Conservation (phyloP, 1,140 invertebrate genomes). For the Drosophila pseudoobscura region DNA sequence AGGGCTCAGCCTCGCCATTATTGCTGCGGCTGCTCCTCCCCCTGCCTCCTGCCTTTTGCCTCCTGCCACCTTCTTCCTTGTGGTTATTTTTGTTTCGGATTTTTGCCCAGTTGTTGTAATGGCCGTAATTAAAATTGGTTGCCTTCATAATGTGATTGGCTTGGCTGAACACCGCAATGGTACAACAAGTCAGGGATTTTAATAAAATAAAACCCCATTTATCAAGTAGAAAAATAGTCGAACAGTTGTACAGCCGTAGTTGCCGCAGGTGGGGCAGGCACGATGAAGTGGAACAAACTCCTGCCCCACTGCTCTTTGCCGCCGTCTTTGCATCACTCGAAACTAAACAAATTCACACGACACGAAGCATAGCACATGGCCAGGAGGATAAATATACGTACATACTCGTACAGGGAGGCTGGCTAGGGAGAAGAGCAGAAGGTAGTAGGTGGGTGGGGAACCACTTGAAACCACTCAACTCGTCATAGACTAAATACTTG, state of each 20-base stretch:
- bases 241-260: conserved; percentile 23
- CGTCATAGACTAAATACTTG: conserved; percentile 77
- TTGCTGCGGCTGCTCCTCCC: conserved; percentile 29
- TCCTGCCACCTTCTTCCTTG: no score
- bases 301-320: conserved; percentile 41
- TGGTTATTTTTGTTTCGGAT: conserved; percentile 5
- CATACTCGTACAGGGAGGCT: no score
- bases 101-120: conserved; percentile 54
- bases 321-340: conserved; percentile 27
- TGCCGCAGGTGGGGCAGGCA: neutral
- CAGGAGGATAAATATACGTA: conserved; percentile 8
- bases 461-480: conserved; percentile 73
- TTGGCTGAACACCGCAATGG: conserved; percentile 28
- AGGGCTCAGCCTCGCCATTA: conserved; percentile 51
- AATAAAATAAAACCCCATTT: conserved; percentile 69
- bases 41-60: no score
- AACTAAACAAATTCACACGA: conserved; percentile 76
- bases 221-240: conserved; percentile 63
- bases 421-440: no score
- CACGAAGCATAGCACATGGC: conserved; percentile 47
- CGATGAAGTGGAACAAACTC: conserved; percentile 41
- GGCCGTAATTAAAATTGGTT: conserved; percentile 78
- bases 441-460: neutral
- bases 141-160: conserved; percentile 78
- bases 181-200: conserved; percentile 20